Evolutionary conservation across 2,888 invertebrate species (phyloP).

Genomic region (Synergus umbraculus): DNA sequence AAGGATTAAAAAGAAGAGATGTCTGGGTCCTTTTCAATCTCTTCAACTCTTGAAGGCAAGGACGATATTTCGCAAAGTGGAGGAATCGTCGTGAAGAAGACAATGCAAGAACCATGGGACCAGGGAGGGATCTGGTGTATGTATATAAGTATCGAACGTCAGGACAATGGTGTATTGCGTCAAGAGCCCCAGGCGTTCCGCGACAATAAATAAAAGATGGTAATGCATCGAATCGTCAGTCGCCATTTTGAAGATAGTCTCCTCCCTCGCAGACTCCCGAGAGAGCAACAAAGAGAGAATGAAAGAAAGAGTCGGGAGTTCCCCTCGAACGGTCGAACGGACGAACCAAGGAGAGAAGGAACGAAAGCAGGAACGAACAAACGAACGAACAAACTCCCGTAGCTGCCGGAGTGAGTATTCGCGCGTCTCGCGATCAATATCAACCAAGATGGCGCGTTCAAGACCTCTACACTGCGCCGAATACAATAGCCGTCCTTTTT

Average conservation of each 20-base stretch:
- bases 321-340: slow-evolving; percentile 52
- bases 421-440: slow-evolving; percentile 77
- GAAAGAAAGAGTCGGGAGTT: slow-evolving; percentile 47
- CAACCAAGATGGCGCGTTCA: slow-evolving; percentile 76
- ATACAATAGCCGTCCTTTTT: slow-evolving; percentile 72
- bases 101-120: slow-evolving; percentile 25
- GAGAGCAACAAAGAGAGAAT: slow-evolving; percentile 54
- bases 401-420: slow-evolving; percentile 67
- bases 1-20: not conserved
- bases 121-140: not conserved
- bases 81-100: slow-evolving; percentile 21
- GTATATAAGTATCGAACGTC: slow-evolving; percentile 30
- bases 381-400: slow-evolving; percentile 61
- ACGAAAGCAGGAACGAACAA: slow-evolving; percentile 58
- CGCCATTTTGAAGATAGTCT: slow-evolving; percentile 75
- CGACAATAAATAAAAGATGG: slow-evolving; percentile 63
- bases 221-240: slow-evolving; percentile 61
- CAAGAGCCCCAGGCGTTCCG: slow-evolving; percentile 35
- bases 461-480: slow-evolving; percentile 73
- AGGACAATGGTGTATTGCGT: slow-evolving; percentile 42
- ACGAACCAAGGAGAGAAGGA: slow-evolving; percentile 51
- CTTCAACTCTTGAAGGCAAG: not conserved
- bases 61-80: slow-evolving; percentile 1
- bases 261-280: slow-evolving; percentile 68
- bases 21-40: not conserved